Evolutionary conservation across 2,113 vertebrate species (phyloP).

Genomic region (Orycteropus afer): DNA sequence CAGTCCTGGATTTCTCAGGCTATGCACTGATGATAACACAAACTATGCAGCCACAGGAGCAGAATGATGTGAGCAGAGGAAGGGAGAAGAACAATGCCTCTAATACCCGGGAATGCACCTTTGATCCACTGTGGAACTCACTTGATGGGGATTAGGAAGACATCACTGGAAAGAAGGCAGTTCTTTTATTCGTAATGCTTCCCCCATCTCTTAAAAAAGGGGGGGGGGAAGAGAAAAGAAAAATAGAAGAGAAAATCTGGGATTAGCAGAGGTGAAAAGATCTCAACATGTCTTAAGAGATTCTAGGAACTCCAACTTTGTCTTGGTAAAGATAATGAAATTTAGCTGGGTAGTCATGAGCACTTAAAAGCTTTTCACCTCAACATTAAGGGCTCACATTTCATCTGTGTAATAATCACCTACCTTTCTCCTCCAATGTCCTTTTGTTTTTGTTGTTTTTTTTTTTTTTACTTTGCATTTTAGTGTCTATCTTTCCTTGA

Average conservation of each 20-base stretch:
- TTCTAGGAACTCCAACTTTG: background rate
- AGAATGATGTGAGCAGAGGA: background rate
- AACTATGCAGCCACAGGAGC: background rate
- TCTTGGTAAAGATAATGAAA: background rate
- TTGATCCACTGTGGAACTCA: background rate
- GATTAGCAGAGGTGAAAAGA: background rate
- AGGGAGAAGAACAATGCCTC: background rate
- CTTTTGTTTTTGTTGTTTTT: slow-evolving; percentile 11
- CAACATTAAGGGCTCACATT: slow-evolving; percentile 24
- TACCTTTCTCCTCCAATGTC: background rate
- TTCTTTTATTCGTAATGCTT: slow-evolving; percentile 14
- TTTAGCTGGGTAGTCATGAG: background rate
- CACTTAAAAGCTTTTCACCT: background rate
- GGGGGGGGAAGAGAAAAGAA: background rate
- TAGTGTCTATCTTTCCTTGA: background rate
- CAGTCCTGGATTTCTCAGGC: slow-evolving; percentile 45
- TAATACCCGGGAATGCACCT: background rate
- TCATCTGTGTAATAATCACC: slow-evolving; percentile 12
- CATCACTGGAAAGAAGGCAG: background rate
- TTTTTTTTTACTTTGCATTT: background rate
- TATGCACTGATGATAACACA: background rate
- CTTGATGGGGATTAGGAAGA: slow-evolving; percentile 19
- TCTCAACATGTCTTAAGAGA: background rate
- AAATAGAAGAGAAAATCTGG: background rate
- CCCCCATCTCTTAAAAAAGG: too few relatives aligned